Evolutionary conservation across 2,888 invertebrate genomes (phyloP), one percentile per base, ranked within the genome.

Genomic region (Apotomis turbidana): DNA sequence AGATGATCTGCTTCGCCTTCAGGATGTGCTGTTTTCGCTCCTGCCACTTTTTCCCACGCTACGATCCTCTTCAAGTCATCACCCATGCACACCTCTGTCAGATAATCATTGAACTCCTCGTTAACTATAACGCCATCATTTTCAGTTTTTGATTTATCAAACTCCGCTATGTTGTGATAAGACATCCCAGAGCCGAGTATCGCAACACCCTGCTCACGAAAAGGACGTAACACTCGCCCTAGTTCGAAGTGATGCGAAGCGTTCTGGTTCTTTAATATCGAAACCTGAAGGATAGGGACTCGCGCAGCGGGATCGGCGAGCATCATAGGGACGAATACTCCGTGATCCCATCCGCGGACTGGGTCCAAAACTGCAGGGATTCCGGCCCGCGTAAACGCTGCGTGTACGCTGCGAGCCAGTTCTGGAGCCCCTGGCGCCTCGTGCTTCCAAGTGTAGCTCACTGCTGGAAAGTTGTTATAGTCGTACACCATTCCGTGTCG

Each of bases 261-360:
- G 46, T 84, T 75, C 75, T 87, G 86, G 36, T 80, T 86, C 41
- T 78, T 78, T 12, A 87, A 72, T 60, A 87, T 79, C 0, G 86
- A 87, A 41, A 87, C 71, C 76, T 87, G 87, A 2, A 87, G 72
- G 6, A 87, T 80, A 0, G 87, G 87, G 15, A 87, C 82, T 38
- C 87, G 77, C 0, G 86, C 86, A n/a, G 74, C 75, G 0, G 87
- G 86, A n/a, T 85, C 81, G 0, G 86, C 83, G 9, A 87, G 63
- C 81, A 87, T 82, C 87, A 87, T 87, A 0, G 87, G 87, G 71
- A 87, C 82, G 51, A 87, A 87, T 3, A 85, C 83, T 76, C 87
- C 87, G 55, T 87, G 87, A 76, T 87, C 87, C 87, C 87, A 87
- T 46, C 85, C 85, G 79, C 87, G 80, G 74, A 80, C 51, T 8